Percentiles rank a stretch among this genome's conserved stretches.
Conservation (phyloP, 2,888 invertebrate species). For the Rambutsinella grinnellia region DNA sequence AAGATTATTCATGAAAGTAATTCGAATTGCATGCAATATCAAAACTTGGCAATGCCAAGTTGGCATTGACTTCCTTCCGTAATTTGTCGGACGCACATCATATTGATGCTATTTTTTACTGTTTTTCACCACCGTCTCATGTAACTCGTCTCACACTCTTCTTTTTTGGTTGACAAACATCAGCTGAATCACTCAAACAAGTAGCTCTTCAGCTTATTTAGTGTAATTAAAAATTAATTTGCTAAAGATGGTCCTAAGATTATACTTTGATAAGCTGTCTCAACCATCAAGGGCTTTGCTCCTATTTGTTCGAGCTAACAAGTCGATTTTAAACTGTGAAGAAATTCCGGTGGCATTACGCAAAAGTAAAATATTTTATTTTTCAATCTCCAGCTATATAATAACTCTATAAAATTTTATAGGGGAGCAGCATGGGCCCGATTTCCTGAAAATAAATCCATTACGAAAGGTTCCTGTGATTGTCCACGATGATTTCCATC, state of each 20-base stretch:
- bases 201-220: no score
- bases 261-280: constrained; percentile 63
- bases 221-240: no score
- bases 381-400: neutral
- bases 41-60: no score
- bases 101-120: no score
- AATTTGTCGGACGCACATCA: no score
- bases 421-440: constrained; percentile 68
- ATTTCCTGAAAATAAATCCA: constrained; percentile 69
- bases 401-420: neutral
- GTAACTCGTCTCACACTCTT: no score
- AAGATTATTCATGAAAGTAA: no score
- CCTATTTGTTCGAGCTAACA: constrained; percentile 57
- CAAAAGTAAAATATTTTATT: constrained; percentile 47
- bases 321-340: constrained; percentile 51
- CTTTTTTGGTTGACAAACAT: no score
- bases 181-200: no score
- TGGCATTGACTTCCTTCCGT: no score
- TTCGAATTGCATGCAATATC: no score
- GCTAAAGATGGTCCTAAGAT: constrained; percentile 51
- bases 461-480: constrained; percentile 70
- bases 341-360: constrained; percentile 59
- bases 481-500: constrained; percentile 70
- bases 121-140: no score
- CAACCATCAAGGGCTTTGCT: constrained; percentile 62